Conservation (phyloP, 2,113 vertebrate species). For the Centropus bengalensis region DNA sequence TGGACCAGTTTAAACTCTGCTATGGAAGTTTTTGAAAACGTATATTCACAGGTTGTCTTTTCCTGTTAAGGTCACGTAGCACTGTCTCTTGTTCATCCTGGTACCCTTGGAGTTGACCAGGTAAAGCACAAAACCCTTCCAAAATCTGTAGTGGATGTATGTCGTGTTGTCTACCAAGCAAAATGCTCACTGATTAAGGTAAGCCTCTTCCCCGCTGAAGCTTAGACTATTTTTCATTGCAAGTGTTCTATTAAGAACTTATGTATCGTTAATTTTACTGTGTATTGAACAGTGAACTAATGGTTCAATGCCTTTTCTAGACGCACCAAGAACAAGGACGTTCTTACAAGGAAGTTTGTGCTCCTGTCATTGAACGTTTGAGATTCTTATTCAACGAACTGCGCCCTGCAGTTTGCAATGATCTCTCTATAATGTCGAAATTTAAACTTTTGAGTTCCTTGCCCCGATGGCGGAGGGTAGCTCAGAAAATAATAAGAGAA, state of each 20-base stretch:
- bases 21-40: not conserved
- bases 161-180: slow-evolving; percentile 96
- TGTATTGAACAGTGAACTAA: not conserved
- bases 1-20: not conserved
- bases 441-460: slow-evolving; percentile 93
- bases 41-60: not conserved
- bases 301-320: slow-evolving; percentile 68
- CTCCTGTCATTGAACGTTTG: slow-evolving; percentile 94
- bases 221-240: not conserved
- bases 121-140: slow-evolving; percentile 91
- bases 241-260: not conserved
- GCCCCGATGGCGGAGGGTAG: slow-evolving; percentile 92
- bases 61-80: slow-evolving; percentile 88
- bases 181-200: slow-evolving; percentile 99
- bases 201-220: not conserved
- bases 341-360: slow-evolving; percentile 98
- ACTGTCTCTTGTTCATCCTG: slow-evolving; percentile 91
- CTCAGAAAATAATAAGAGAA: slow-evolving; percentile 93
- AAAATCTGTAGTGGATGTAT: slow-evolving; percentile 96
- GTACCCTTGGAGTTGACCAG: slow-evolving; percentile 91
- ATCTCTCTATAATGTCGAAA: slow-evolving; percentile 94
- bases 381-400: slow-evolving; percentile 96
- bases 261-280: not conserved
- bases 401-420: slow-evolving; percentile 93
- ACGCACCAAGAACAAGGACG: slow-evolving; percentile 98